phyloP scores from a whole-genome alignment of 2,113 vertebrate species.

The Perccottus glenii region DNA sequence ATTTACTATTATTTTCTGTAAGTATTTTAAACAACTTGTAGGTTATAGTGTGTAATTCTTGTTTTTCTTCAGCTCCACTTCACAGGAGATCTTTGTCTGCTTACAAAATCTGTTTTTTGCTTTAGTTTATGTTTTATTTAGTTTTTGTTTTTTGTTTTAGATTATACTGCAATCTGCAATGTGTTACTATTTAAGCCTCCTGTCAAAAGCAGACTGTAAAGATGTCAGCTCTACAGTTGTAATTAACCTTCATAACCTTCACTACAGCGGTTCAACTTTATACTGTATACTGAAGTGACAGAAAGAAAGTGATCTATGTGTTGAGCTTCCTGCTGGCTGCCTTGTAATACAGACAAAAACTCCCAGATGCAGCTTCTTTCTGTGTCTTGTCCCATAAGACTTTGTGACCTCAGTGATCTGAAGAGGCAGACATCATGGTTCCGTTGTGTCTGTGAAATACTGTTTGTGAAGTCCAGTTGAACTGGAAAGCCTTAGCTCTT shows the following conservation, averaged over 20 bases:
- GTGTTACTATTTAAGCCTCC: background rate
- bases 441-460: constrained; percentile 26
- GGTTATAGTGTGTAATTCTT: no score
- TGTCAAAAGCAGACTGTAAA: background rate
- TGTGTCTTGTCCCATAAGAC: constrained; percentile 20
- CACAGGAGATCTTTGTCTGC: background rate
- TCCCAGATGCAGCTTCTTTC: constrained; percentile 9
- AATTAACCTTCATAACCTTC: constrained; percentile 17
- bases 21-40: no score
- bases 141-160: no score
- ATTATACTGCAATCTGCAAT: background rate
- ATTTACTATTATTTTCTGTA: no score
- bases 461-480: constrained; percentile 32
- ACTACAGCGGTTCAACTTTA: background rate
- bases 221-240: constrained; percentile 6
- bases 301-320: constrained; percentile 14
- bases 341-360: constrained; percentile 4
- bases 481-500: constrained; percentile 43
- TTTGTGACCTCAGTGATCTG: constrained; percentile 16
- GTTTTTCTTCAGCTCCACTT: background rate
- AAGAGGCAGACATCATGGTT: constrained; percentile 38
- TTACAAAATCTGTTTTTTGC: background rate
- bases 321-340: constrained; percentile 10
- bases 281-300: background rate
- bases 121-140: no score